Conservation (phyloP, 2,888 invertebrate species). For the Bruchidius siliquastri region DNA sequence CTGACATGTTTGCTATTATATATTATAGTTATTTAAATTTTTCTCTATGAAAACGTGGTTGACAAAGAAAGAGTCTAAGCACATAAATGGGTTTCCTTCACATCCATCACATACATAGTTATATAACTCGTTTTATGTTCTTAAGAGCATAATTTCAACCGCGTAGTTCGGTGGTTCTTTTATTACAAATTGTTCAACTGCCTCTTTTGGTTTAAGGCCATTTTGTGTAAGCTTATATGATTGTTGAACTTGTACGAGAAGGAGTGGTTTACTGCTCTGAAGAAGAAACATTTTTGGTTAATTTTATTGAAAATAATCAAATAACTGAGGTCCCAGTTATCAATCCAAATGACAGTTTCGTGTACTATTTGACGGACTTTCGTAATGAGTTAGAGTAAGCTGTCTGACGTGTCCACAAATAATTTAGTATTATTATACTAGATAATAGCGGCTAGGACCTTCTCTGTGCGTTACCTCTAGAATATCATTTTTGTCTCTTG, state of each 20-base stretch:
- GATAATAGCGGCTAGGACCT: background rate
- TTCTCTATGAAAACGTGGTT: background rate
- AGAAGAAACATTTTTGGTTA: background rate
- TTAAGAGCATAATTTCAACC: constrained; percentile 1
- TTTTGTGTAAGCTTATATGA: background rate
- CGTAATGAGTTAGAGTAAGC: background rate
- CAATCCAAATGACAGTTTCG: constrained; percentile 5
- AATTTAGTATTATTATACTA: constrained; percentile 6
- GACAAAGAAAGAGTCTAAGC: constrained; percentile 2
- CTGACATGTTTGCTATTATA: background rate
- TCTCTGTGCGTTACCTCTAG: background rate
- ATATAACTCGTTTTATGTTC: background rate
- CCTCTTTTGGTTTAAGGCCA: background rate
- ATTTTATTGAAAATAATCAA: constrained; percentile 1
- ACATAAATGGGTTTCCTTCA: constrained; percentile 1
- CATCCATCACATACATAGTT: constrained; percentile 1
- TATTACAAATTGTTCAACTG: constrained; percentile 1
- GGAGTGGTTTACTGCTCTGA: background rate
- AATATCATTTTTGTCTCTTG: constrained; percentile 2
- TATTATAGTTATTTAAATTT: background rate
- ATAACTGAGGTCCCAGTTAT: constrained; percentile 3
- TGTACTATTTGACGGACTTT: constrained; percentile 6
- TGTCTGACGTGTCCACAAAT: constrained; percentile 1
- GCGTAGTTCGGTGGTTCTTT: background rate
- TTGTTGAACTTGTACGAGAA: constrained; percentile 1